A percentile compares a stretch with the other conserved stretches of the same genome.
Conservation (phyloP, 1,140 invertebrate genomes). For the Psix sp. region DNA sequence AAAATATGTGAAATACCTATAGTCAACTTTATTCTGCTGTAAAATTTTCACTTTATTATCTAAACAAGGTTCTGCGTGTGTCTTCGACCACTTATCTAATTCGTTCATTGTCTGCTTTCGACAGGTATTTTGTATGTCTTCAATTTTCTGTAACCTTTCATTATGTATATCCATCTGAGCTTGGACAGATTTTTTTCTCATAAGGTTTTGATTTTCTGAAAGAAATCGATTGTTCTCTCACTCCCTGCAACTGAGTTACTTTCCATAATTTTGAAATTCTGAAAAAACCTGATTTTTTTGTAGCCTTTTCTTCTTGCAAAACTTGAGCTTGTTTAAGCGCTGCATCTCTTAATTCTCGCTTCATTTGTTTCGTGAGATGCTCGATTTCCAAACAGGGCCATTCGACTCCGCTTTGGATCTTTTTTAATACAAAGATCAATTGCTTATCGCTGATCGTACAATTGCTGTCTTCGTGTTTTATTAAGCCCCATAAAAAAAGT, state of each 20-base stretch:
- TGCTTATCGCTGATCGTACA: constrained; percentile 78
- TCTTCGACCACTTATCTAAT: constrained; percentile 81
- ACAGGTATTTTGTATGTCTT: constrained; percentile 78
- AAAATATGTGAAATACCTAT: constrained; percentile 60
- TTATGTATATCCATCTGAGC: constrained; percentile 81
- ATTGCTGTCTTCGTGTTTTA: constrained; percentile 79
- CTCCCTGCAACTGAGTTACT: background rate
- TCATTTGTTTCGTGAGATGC: constrained; percentile 77
- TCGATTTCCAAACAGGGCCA: constrained; percentile 80
- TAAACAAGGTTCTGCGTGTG: constrained; percentile 63
- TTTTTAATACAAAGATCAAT: constrained; percentile 80
- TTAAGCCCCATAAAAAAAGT: constrained; percentile 79
- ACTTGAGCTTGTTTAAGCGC: constrained; percentile 76
- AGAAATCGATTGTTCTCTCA: background rate
- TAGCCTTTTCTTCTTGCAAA: constrained; percentile 76
- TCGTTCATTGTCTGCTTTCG: constrained; percentile 81
- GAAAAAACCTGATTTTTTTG: constrained; percentile 75
- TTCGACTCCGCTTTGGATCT: constrained; percentile 73
- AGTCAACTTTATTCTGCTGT: constrained; percentile 66
- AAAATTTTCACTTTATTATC: constrained; percentile 41
- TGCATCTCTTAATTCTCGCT: constrained; percentile 75
- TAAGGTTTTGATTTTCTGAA: constrained; percentile 68
- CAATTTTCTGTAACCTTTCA: constrained; percentile 77
- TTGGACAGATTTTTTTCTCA: constrained; percentile 78
- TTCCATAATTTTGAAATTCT: background rate